Evolutionary conservation across 2,113 vertebrate species (phyloP).

Genomic region (Eptatretus burgeri): DNA sequence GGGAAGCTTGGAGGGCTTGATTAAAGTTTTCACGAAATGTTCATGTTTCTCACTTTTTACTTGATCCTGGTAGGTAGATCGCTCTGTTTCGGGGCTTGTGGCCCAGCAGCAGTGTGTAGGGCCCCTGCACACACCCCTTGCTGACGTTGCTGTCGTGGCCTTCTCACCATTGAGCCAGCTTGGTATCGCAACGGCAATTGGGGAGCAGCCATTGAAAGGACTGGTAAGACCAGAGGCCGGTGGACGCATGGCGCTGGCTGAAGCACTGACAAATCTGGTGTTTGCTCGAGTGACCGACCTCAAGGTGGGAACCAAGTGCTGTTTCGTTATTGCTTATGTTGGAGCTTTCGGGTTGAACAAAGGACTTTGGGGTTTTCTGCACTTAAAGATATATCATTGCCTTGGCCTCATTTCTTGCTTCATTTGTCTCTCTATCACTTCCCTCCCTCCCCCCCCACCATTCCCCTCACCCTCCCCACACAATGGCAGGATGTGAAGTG

Average conservation of each 20-base stretch:
- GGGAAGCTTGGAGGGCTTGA: no score
- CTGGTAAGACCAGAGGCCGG: slow-evolving; percentile 33
- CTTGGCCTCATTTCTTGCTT: no score
- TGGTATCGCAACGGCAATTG: slow-evolving; percentile 48
- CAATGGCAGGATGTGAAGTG: slow-evolving; percentile 44
- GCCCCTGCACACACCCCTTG: slow-evolving; percentile 55
- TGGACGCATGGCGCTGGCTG: slow-evolving; percentile 44
- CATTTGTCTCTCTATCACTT: neutral
- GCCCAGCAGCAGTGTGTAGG: slow-evolving; percentile 84
- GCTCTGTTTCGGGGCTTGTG: slow-evolving; percentile 58
- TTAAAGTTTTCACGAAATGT: no score
- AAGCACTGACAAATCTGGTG: slow-evolving; percentile 60
- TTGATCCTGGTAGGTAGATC: slow-evolving; percentile 33
- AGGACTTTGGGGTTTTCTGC: no score
- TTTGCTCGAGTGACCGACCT: slow-evolving; percentile 44
- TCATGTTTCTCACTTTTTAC: neutral
- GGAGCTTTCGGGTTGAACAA: no score
- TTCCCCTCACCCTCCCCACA: no score
- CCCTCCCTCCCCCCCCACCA: slow-evolving; percentile 7
- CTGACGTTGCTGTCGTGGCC: slow-evolving; percentile 53
- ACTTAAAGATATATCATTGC: no score
- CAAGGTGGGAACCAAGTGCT: slow-evolving; percentile 16
- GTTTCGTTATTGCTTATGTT: neutral
- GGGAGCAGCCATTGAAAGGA: slow-evolving; percentile 67
- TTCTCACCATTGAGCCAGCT: slow-evolving; percentile 33